A percentile compares a stretch with the other conserved stretches of the same genome.
These are phyloP conservation scores for Periophthalmodon schlosseri DNA, from an alignment of 2,113 vertebrate genomes.

Conservation along the genomic window DNA sequence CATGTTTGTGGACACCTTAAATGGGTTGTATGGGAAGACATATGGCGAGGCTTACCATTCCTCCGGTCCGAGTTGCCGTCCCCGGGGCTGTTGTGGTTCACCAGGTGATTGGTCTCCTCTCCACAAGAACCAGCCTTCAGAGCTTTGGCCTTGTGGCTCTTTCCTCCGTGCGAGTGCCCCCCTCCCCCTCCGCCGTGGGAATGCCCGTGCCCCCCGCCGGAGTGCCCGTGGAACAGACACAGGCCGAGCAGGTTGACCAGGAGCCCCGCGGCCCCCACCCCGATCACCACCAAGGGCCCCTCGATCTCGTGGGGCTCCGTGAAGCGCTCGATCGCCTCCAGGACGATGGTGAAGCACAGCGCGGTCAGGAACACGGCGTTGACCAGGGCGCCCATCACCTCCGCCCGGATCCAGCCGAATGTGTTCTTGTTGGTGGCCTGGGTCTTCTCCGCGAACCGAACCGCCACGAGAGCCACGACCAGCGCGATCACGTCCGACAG, in stretches of 20 bases:
- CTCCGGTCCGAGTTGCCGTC: constrained; percentile 58
- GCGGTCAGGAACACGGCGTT: constrained; percentile 97
- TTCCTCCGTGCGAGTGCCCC: constrained; percentile 72
- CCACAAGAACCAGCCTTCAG: constrained; percentile 69
- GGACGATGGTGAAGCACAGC: constrained; percentile 95
- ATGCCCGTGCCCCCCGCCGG: constrained; percentile 84
- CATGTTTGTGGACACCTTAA: neutral
- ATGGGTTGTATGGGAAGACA: neutral
- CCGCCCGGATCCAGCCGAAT: constrained; percentile 97
- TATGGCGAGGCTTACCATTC: constrained; percentile 49
- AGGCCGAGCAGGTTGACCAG: constrained; percentile 93
- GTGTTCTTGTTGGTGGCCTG: constrained; percentile 95
- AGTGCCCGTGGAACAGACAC: constrained; percentile 91
- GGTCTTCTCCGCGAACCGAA: constrained; percentile 93
- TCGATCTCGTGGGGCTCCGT: constrained; percentile 93
- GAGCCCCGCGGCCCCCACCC: constrained; percentile 88
- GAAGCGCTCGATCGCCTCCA: constrained; percentile 94
- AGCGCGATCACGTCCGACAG: constrained; percentile 96
- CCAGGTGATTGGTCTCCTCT: constrained; percentile 94
- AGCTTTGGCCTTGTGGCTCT: constrained; percentile 61
- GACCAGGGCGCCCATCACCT: constrained; percentile 98
- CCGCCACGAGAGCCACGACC: constrained; percentile 92
- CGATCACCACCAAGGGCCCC: constrained; percentile 82
- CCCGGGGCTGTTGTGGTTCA: constrained; percentile 85
- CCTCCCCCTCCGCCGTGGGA: constrained; percentile 72